phyloP scores from a whole-genome alignment of 1,140 invertebrate genomes.

The Hyposmocoma kahamanoa region DNA sequence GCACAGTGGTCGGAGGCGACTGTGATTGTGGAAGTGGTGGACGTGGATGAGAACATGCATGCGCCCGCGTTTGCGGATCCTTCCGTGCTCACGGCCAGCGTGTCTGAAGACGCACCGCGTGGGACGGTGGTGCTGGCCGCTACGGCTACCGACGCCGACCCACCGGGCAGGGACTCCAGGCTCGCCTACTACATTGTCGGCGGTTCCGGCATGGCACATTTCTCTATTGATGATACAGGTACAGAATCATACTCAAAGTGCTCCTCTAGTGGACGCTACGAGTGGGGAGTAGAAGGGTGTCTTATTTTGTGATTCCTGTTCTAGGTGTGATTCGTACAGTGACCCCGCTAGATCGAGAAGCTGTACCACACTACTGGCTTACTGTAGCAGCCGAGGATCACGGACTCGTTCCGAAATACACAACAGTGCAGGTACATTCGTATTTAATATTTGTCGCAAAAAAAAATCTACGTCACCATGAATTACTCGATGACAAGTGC shows the following conservation, averaged over 20 bases:
- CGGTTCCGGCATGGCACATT: conserved; percentile 92
- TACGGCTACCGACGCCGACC: conserved; percentile 85
- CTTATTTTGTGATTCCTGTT: not conserved
- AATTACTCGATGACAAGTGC: too few relatives aligned
- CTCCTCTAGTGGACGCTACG: not conserved
- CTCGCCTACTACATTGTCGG: conserved; percentile 91
- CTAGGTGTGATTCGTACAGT: conserved; percentile 89
- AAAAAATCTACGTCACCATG: too few relatives aligned
- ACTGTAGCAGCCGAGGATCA: conserved; percentile 94
- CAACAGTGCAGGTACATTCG: conserved; percentile 83
- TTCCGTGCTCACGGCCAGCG: conserved; percentile 78
- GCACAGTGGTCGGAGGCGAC: conserved; percentile 83
- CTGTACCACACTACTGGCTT: conserved; percentile 91
- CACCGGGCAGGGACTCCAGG: conserved; percentile 83
- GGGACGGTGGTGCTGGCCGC: conserved; percentile 85
- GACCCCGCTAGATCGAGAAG: conserved; percentile 91
- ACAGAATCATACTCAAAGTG: conserved; percentile 40
- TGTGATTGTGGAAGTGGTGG: conserved; percentile 90
- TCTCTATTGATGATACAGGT: conserved; percentile 94
- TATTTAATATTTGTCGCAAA: too few relatives aligned
- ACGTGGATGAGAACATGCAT: conserved; percentile 94
- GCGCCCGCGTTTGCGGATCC: conserved; percentile 90
- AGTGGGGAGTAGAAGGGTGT: not conserved
- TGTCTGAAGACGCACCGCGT: conserved; percentile 84
- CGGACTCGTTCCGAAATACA: conserved; percentile 88